Base-by-base conservation (phyloP, 2,113 vertebrate species). In the Phainopepla nitens region DNA sequence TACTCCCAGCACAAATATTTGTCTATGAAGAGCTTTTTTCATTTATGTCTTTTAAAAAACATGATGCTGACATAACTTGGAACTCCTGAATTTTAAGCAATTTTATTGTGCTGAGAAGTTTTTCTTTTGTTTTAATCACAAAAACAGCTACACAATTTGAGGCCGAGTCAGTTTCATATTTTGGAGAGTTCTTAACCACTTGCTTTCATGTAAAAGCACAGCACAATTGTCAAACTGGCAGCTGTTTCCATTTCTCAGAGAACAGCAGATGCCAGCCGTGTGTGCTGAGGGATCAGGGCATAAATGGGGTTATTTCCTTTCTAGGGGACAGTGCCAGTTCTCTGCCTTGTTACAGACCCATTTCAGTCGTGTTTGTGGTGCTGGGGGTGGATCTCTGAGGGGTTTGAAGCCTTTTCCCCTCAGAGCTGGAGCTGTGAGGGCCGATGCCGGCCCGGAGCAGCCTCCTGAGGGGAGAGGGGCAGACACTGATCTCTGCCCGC, bases 221-320 rank as follows among this genome's bases (percentile, higher is more conserved):
- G 45, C 51, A 47, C 0, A 1, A 9, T 29, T 45, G 49, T n/a
- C 60, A n/a, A 20, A 25, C 11, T 10, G 28, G 10, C 27, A 6
- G 4, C 56, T 20, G 65, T 50, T 39, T 33, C 45, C 41, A 35
- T 29, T 21, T 41, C 15, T 11, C 25, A 10, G 22, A 28, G 66
- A 24, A 4, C 13, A 50, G 61, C 27, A 10, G 60, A 23, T 58
- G 56, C 47, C 54, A 73, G 9, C 64, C 20, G 3, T 11, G 45
- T 0, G 6, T 42, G 50, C 50, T 12, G 36, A 53, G 82, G 39
- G n/a, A n/a, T 7, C 19, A 42, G 60, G 49, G 71, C 47, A 4
- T 7, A 3, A 45, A 14, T 2, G 21, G 75, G 50, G 23, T 47
- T 31, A 1, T 9, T 76, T 62, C 35, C 57, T 51, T 76, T 29